Evolutionary conservation across 2,113 vertebrate genomes (phyloP).

Genomic region (Anguilla rostrata): DNA sequence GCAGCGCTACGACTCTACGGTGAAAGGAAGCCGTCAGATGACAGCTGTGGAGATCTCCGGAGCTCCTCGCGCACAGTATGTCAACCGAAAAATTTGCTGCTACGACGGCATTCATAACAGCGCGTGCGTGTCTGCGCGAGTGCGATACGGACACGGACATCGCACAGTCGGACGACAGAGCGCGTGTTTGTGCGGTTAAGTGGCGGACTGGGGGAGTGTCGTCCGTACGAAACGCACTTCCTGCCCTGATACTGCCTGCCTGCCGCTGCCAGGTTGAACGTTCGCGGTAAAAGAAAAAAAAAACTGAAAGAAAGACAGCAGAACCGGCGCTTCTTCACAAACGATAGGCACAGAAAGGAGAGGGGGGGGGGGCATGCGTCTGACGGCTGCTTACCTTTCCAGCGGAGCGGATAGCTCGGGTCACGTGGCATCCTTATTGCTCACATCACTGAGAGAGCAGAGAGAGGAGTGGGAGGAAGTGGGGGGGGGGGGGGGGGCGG

Average conservation of each 20-base stretch:
- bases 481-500: background rate
- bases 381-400: slow-evolving; percentile 42
- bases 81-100: too few species aligned
- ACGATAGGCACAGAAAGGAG: background rate
- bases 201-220: too few species aligned
- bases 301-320: background rate
- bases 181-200: background rate
- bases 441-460: slow-evolving; percentile 45
- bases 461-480: slow-evolving; percentile 27
- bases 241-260: too few species aligned
- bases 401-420: slow-evolving; percentile 27
- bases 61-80: too few species aligned
- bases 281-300: background rate
- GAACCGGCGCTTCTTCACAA: background rate
- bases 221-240: too few species aligned
- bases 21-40: too few species aligned
- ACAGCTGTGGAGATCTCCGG: too few species aligned
- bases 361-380: background rate
- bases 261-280: too few species aligned
- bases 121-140: too few species aligned
- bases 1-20: too few species aligned
- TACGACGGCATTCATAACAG: too few species aligned
- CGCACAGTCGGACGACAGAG: background rate
- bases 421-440: slow-evolving; percentile 47
- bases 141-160: background rate